Conservation (phyloP, 2,113 vertebrate species). For the Myiozetetes cayanensis region DNA sequence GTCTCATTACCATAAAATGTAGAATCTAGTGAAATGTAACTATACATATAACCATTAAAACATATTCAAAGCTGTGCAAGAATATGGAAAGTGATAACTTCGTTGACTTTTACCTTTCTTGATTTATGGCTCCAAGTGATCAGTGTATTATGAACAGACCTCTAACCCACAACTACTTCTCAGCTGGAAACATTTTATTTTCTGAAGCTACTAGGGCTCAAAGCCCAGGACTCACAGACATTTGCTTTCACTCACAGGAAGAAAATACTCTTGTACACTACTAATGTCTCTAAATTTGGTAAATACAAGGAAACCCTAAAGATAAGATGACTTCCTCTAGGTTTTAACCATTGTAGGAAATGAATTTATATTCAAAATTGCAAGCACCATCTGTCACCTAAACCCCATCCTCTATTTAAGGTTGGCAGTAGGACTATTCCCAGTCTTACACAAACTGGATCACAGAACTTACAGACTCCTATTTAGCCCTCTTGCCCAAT, state of each 20-base stretch:
- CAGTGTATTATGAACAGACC: background rate
- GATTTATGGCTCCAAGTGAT: background rate
- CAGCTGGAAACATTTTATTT: background rate
- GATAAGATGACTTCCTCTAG: background rate
- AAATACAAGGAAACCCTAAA: background rate
- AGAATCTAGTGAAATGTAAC: background rate
- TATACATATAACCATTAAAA: background rate
- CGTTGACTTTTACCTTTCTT: background rate
- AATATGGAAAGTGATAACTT: background rate
- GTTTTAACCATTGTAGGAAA: background rate
- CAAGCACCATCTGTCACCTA: background rate
- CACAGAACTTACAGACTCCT: background rate
- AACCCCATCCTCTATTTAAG: background rate
- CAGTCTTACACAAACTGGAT: background rate
- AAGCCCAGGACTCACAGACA: background rate
- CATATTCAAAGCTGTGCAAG: background rate
- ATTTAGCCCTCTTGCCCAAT: accelerated
- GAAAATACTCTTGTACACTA: background rate
- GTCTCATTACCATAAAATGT: background rate
- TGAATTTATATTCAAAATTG: background rate
- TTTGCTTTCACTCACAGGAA: background rate
- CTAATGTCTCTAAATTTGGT: background rate
- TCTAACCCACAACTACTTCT: background rate
- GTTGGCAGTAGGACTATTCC: background rate
- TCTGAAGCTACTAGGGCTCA: background rate